Evolutionary conservation across 2,113 vertebrate genomes (phyloP), one percentile per base, ranked within the genome.

Genomic region (Vimba vimba): DNA sequence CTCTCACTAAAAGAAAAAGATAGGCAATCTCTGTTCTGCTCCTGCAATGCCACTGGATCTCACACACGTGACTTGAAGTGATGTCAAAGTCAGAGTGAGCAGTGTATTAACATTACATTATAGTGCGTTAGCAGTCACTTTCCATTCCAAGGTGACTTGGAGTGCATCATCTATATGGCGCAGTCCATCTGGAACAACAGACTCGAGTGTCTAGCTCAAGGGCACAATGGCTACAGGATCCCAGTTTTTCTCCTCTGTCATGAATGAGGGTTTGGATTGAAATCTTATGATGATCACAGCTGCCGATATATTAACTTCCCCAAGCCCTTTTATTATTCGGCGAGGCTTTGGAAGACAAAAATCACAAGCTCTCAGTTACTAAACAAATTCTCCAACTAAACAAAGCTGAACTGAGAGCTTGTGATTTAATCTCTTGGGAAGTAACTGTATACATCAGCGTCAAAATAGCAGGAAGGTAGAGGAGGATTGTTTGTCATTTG

Each of bases 341-440:
- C 2, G 5, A 39, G 19, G 68, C 6, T 71, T 39, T 21, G 8
- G 17, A 69, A 69, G 4, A 39, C 39, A 47, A n/a, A 45, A 45
- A 73, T 12, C 23, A 6, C 23, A 25, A 21, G 23, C 71, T 45
- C 11, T 45, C 69, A n/a, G 69, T 45, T n/a, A 21, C 15, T 68
- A 68, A 68, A 33, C 15, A 68, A 17, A 33, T 3, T 33, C 64
- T 21, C 17, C 33, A 69, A n/a, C 21, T 73, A 73, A 73, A n/a
- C 23, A 45, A 74, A 74, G 39, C 71, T 74, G 39, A 74, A 74
- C 69, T 25, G 43, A 73, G 69, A 45, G 43, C 43, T 74, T 74
- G 43, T 74, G 71, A 47, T 25, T 74, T 25, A 47, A 74, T 11
- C 71, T 15, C 43, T 45, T 8, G 43, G 43, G 71, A 74, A 74